These are phyloP conservation scores for Hipparchia sbordonii DNA, from an alignment of 2,888 invertebrate genomes.

Conservation along the genomic window DNA sequence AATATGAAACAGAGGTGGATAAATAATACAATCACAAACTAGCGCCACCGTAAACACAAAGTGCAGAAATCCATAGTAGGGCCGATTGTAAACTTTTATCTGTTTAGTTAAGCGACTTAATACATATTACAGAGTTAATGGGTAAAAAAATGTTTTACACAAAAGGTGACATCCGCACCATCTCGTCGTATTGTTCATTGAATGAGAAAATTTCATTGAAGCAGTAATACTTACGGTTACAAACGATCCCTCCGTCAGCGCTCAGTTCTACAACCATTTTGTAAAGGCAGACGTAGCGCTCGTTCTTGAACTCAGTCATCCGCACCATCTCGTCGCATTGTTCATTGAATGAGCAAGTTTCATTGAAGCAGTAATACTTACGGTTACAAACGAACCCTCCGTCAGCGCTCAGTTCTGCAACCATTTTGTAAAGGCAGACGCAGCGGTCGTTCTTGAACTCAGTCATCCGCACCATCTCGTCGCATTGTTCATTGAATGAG, in stretches of 20 bases:
- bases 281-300: constrained; percentile 90
- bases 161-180: constrained; percentile 64
- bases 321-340: constrained; percentile 90
- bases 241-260: constrained; percentile 87
- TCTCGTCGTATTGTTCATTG: constrained; percentile 91
- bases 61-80: no score
- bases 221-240: constrained; percentile 84
- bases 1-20: constrained; percentile 23
- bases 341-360: constrained; percentile 91
- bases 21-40: no score
- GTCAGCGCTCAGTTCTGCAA: constrained; percentile 88
- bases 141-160: no score
- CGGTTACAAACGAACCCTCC: constrained; percentile 89
- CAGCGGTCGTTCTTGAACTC: constrained; percentile 92
- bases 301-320: constrained; percentile 91
- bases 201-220: constrained; percentile 92
- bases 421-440: constrained; percentile 90
- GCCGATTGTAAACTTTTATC: no score
- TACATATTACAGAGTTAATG: no score
- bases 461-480: constrained; percentile 87
- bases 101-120: no score
- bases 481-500: constrained; percentile 93
- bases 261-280: constrained; percentile 88
- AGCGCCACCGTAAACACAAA: no score
- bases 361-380: constrained; percentile 85